Base-by-base conservation (phyloP, 2,113 vertebrate genomes). In the Hemiprocne comata region DNA sequence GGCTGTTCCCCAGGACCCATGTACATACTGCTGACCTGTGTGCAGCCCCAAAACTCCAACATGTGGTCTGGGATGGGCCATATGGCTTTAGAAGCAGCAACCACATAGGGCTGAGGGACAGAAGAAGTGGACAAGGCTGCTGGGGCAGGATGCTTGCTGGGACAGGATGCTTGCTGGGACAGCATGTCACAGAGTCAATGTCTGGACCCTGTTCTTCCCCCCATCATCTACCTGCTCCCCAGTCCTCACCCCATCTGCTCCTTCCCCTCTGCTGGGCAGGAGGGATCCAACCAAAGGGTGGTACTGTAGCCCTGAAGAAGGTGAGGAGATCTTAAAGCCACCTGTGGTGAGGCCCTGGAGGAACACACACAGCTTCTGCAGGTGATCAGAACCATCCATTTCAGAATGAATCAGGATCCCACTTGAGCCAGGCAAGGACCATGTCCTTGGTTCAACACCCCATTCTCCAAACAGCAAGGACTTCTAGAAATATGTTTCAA, bases 71-170 rank as follows among this genome's bases (percentile, higher is more conserved):
- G 58, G 64, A 36, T 20, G 8, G 40, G 34, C 44, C 34, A 29
- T 3, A 1, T 5, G 17, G 17, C 33, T 58, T 25, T 9, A 16
- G 14, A 13, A 2, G 21, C 15, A 58, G 61, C 40, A 53, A 90
- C 42, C 13, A 46, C 74, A 13, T 46, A 34, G 21, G 7, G 17
- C 0, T 6, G 29, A 40, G 29, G 38, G 31, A 75, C 24, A 62
- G 31, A 16, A 54, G n/a, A 11, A 17, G 42, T 0, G 0, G 34
- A 48, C 2, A 19, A 40, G n/a, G 53, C 28, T 44, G 42, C 21
- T 9, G 24, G 21, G 48, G 19, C 17, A 34, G 0, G 4, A 17
- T 7, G 48, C 34, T 50, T 31, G 48, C 29, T 25, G 18, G 44
- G 77, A 54, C 64, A 6, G 4, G 9, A 33, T 7, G 48, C 34